phyloP scores from a whole-genome alignment of 2,797 vertebrate species.

The Cynopterus sphinx region DNA sequence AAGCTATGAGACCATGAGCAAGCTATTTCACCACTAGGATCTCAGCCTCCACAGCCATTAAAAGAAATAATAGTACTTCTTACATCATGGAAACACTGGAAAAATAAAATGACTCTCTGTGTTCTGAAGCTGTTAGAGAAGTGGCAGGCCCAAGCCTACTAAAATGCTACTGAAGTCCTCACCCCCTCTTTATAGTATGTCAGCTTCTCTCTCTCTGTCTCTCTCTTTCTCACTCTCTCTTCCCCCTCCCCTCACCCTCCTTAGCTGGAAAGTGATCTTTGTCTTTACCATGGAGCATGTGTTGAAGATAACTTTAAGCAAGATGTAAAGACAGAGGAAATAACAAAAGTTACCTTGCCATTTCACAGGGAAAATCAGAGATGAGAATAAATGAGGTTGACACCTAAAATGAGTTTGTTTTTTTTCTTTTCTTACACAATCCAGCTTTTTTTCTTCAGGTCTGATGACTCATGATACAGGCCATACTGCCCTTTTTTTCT shows the following conservation, averaged over 20 bases:
- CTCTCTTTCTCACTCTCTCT: neutral
- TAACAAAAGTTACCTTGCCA: neutral
- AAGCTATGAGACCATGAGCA: neutral
- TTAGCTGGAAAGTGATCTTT: neutral
- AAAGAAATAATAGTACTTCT: neutral
- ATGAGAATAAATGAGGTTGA: neutral
- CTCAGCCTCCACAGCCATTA: neutral
- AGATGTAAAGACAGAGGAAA: neutral
- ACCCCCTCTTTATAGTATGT: neutral
- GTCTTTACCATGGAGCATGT: neutral
- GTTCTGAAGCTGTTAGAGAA: neutral
- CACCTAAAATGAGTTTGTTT: neutral
- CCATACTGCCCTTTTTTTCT: conserved; percentile 4
- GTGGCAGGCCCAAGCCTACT: neutral
- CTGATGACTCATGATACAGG: conserved; percentile 6
- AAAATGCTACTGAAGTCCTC: neutral
- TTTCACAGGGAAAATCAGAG: neutral
- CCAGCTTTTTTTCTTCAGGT: neutral
- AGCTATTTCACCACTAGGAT: neutral
- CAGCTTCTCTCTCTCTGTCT: neutral
- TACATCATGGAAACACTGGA: neutral
- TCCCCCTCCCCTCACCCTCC: neutral
- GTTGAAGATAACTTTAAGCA: conserved; percentile 11
- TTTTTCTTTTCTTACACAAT: neutral
- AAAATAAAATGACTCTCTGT: neutral